phyloP scores from a whole-genome alignment of 2,797 vertebrate genomes.

The Cetoscarus ocellatus region DNA sequence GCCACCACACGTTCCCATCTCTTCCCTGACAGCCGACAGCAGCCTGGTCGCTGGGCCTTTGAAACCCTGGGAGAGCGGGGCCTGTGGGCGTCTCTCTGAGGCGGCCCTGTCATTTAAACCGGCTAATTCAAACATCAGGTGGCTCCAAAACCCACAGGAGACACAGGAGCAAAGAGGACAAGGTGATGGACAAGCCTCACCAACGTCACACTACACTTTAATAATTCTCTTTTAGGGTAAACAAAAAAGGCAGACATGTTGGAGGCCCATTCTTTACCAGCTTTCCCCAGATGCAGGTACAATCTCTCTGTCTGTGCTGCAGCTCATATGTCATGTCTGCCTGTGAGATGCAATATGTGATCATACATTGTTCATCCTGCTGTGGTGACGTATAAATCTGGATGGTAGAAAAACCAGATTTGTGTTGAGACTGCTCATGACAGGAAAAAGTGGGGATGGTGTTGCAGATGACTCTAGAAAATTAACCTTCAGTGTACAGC shows the following conservation, averaged over 20 bases:
- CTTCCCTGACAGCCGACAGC: conserved; percentile 70
- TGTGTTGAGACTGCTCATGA: conserved; percentile 33
- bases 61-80: conserved; percentile 75
- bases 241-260: conserved; percentile 51
- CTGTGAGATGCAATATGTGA: conserved; percentile 22
- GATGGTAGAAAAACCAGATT: conserved; percentile 45
- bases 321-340: conserved; percentile 46
- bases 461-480: conserved; percentile 8
- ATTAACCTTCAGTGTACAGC: too few relatives aligned
- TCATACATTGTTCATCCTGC: conserved; percentile 36
- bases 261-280: conserved; percentile 1
- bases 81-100: conserved; percentile 66
- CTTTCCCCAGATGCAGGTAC: not conserved
- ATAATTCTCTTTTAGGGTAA: conserved; percentile 69
- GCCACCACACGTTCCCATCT: conserved; percentile 80
- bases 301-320: conserved; percentile 1
- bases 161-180: conserved; percentile 29
- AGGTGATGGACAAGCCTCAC: conserved; percentile 16
- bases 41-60: conserved; percentile 68
- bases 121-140: conserved; percentile 80
- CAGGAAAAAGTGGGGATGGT: conserved; percentile 38
- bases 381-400: conserved; percentile 30
- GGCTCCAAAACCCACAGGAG: conserved; percentile 50
- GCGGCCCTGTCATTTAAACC: conserved; percentile 81
- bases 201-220: conserved; percentile 39